A percentile compares a stretch with the other conserved stretches of the same genome.
Evolutionary conservation across 2,888 invertebrate species (phyloP).

Genomic region (Lutraria lutraria): DNA sequence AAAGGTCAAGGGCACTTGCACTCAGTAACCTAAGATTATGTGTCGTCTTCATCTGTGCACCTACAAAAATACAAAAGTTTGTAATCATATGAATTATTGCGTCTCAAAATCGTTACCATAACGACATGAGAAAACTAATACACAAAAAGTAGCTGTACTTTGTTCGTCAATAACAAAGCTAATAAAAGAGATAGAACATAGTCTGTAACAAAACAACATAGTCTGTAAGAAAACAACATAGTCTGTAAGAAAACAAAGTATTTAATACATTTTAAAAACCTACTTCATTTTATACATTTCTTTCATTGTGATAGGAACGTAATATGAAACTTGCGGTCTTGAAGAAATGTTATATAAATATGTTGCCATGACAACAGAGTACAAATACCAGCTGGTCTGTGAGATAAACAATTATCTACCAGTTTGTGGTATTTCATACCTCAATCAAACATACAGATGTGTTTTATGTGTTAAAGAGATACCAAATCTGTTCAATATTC

Average conservation of each 20-base stretch:
- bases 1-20: conserved; percentile 94
- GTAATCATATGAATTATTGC: background rate
- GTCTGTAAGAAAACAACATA: no score
- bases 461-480: no score
- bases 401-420: background rate
- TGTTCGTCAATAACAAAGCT: background rate
- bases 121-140: background rate
- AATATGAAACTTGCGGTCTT: background rate
- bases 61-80: conserved; percentile 78
- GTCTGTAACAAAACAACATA: background rate
- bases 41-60: conserved; percentile 99
- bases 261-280: background rate
- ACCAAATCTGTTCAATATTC: no score
- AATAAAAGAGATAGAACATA: background rate
- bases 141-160: background rate
- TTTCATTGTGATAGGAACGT: background rate
- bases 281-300: background rate
- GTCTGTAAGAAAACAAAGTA: background rate
- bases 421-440: no score
- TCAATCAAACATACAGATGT: no score
- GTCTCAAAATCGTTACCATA: background rate
- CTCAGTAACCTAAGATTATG: conserved; percentile 97
- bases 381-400: background rate
- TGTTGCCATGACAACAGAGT: background rate
- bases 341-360: background rate